Conservation (phyloP, 2,797 vertebrate species). For the Peromyscus melanophrys region DNA sequence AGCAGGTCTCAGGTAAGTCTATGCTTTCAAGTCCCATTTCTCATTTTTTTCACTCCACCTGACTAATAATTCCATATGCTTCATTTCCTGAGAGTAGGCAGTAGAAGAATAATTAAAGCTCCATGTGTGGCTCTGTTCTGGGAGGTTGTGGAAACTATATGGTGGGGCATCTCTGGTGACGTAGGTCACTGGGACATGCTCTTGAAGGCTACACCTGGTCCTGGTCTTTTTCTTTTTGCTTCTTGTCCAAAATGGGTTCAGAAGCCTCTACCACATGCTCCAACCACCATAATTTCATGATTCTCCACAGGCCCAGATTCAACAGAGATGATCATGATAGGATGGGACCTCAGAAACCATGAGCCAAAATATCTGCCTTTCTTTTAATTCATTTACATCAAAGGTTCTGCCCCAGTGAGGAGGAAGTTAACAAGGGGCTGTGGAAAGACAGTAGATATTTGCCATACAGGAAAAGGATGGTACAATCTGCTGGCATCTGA, state of each 20-base stretch:
- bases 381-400: not conserved
- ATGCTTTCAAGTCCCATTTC: not conserved
- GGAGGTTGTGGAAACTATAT: not conserved
- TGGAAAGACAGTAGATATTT: not conserved
- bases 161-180: not conserved
- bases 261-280: not conserved
- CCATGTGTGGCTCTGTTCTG: fast-evolving
- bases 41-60: not conserved
- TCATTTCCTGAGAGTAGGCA: not conserved
- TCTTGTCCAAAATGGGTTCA: not conserved
- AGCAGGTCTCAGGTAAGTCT: not conserved
- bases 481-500: not conserved
- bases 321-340: not conserved
- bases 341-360: not conserved
- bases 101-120: not conserved
- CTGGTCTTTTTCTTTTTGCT: not conserved
- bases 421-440: not conserved
- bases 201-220: not conserved
- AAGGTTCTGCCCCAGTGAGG: not conserved
- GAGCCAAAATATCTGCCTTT: not conserved
- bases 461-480: not conserved
- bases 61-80: not conserved
- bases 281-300: not conserved
- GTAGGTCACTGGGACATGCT: not conserved
- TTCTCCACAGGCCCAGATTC: not conserved